Evolutionary conservation across 2,888 invertebrate genomes (phyloP).

Genomic region (Spicauda simplicius): DNA sequence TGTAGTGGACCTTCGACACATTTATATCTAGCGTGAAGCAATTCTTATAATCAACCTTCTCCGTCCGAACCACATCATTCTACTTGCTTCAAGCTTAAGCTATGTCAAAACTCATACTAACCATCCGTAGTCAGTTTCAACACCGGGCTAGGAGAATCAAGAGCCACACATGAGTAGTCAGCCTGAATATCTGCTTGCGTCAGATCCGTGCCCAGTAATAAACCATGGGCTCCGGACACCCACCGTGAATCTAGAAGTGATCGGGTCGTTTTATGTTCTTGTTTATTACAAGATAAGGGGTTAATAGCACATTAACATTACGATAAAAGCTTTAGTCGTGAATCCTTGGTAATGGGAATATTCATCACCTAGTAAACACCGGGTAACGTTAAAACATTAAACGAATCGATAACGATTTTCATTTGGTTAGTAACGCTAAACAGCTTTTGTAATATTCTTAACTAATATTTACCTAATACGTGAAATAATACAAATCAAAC

Average conservation of each 20-base stretch:
- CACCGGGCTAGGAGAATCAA: constrained; percentile 67
- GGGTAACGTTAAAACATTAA: too few relatives aligned
- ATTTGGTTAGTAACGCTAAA: too few relatives aligned
- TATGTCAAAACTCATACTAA: constrained; percentile 46
- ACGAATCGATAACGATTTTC: too few relatives aligned
- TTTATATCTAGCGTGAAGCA: too few relatives aligned
- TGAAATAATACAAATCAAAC: too few relatives aligned
- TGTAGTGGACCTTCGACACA: too few relatives aligned
- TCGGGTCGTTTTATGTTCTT: not conserved
- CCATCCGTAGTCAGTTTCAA: constrained; percentile 76
- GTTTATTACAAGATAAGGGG: constrained; percentile 7
- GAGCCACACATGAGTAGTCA: constrained; percentile 73
- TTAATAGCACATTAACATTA: constrained; percentile 8
- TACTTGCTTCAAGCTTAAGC: too few relatives aligned
- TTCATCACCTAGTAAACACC: not conserved
- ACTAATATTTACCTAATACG: too few relatives aligned
- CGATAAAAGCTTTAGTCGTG: constrained; percentile 13
- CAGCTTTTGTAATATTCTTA: too few relatives aligned
- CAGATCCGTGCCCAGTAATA: constrained; percentile 70
- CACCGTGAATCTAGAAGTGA: constrained; percentile 69
- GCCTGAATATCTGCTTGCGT: constrained; percentile 76
- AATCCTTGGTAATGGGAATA: not conserved
- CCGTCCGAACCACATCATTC: too few relatives aligned
- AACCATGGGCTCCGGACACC: constrained; percentile 71
- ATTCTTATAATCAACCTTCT: too few relatives aligned